Conservation (phyloP, 2,113 vertebrate species). For the Climacteris rufus region DNA sequence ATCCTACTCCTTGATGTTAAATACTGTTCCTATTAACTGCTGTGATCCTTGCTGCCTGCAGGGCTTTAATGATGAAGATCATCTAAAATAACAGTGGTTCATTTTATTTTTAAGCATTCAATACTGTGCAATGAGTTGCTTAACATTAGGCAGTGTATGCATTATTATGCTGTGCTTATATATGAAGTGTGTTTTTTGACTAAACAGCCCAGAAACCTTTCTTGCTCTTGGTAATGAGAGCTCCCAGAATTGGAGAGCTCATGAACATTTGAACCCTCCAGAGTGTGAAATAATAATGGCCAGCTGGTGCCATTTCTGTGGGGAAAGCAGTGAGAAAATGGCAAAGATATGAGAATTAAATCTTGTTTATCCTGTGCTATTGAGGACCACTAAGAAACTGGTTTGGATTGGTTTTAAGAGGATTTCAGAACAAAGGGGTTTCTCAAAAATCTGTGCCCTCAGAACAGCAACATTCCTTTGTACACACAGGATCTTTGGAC, state of each 20-base stretch:
- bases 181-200: neutral
- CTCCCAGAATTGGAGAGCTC: neutral
- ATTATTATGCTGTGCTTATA: neutral
- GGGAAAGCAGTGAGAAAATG: conserved; percentile 3
- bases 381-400: neutral
- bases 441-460: conserved; percentile 9
- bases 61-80: neutral
- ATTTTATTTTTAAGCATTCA: neutral
- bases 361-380: neutral
- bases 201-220: neutral
- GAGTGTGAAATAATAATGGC: conserved; percentile 24
- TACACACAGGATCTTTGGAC: neutral
- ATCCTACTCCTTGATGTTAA: neutral
- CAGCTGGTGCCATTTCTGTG: conserved; percentile 31
- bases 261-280: conserved; percentile 17
- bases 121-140: neutral
- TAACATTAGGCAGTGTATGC: neutral
- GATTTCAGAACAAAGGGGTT: conserved; percentile 1
- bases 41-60: neutral
- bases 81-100: neutral
- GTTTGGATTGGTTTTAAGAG: conserved; percentile 9
- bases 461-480: neutral
- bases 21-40: neutral
- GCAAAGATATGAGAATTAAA: neutral
- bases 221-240: neutral